Evolutionary conservation across 2,888 invertebrate species (phyloP), one percentile per base, ranked within the genome.

Genomic region (Matsumyia berberina): DNA sequence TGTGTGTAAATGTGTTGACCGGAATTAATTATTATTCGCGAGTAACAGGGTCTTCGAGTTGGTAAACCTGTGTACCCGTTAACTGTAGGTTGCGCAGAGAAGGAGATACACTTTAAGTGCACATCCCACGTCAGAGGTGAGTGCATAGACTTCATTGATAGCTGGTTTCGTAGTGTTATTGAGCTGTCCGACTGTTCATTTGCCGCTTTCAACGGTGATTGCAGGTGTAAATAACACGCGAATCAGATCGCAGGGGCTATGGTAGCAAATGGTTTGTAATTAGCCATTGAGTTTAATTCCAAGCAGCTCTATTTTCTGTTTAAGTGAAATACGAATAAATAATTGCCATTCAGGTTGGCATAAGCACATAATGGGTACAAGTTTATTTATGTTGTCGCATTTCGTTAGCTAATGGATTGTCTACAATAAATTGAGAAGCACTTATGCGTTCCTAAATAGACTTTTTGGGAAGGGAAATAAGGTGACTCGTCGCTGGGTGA

Each of bases 171-270:
- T 39, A 46, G 37, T 46, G 35, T 15, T 58, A 57, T 46, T 35
- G 12, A 37, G 51, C 35, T 67, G 51, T 51, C 2, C 17, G 51
- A 51, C 51, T 39, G 42, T 33, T 33, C 8, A 76, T 76, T 66
- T 58, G 39, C 51, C 33, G 67, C 69, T 77, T 69, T 70, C 33
- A 42, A 24, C 44, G 31, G 29, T 49, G 19, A 46, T 66, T n/a
- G 39, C 67, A 11, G 42, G 53, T 60, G 60, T 42, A 53, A 44
- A 24, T 35, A 60, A 42, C 51, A 76, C 49, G 46, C 7, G 19
- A 33, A 73, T 44, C 24, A 60, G 51, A 44, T 46, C 29, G 46
- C 12, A 66, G 39, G 51, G 33, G 11, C 0, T 39, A 49, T 9
- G 51, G 29, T 42, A 1, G 24, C 4, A 46, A 69, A 12, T 53